Conservation (phyloP, 2,113 vertebrate genomes). For the Notiomystis cincta region DNA sequence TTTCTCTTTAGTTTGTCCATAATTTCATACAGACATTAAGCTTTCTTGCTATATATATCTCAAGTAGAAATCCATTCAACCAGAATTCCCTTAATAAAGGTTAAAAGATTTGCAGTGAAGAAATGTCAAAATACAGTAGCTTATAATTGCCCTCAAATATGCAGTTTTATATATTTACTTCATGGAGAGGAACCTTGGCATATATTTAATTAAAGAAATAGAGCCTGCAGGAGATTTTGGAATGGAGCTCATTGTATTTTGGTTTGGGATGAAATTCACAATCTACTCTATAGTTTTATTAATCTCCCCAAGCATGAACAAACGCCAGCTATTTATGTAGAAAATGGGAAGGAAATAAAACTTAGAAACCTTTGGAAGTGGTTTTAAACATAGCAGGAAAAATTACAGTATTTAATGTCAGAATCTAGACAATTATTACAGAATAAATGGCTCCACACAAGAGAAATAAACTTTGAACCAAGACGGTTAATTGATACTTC, state of each 20-base stretch:
- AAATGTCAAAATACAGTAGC: conserved; percentile 53
- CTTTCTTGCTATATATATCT: conserved; percentile 32
- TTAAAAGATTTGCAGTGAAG: conserved; percentile 46
- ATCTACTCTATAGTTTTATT: conserved; percentile 43
- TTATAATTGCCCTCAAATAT: conserved; percentile 56
- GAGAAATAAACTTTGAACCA: conserved; percentile 56
- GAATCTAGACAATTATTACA: conserved; percentile 41
- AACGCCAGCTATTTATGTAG: conserved; percentile 35
- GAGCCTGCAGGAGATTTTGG: conserved; percentile 53
- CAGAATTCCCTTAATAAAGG: conserved; percentile 43
- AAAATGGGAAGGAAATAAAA: conserved; percentile 54
- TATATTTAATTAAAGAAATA: conserved; percentile 54
- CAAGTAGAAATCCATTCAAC: conserved; percentile 22
- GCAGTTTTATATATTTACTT: conserved; percentile 51
- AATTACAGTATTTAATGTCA: conserved; percentile 56
- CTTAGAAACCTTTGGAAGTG: conserved; percentile 29
- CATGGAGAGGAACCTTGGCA: conserved; percentile 26
- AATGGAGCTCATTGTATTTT: conserved; percentile 48
- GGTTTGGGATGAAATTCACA: conserved; percentile 53
- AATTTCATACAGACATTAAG: background rate
- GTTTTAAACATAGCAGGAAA: conserved; percentile 51
- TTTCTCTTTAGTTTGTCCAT: background rate
- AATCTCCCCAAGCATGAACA: conserved; percentile 46
- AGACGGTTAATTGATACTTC: conserved; percentile 44
- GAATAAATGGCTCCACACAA: conserved; percentile 22